Base-by-base conservation (phyloP, 2,113 vertebrate species). In the Heliornis fulica region DNA sequence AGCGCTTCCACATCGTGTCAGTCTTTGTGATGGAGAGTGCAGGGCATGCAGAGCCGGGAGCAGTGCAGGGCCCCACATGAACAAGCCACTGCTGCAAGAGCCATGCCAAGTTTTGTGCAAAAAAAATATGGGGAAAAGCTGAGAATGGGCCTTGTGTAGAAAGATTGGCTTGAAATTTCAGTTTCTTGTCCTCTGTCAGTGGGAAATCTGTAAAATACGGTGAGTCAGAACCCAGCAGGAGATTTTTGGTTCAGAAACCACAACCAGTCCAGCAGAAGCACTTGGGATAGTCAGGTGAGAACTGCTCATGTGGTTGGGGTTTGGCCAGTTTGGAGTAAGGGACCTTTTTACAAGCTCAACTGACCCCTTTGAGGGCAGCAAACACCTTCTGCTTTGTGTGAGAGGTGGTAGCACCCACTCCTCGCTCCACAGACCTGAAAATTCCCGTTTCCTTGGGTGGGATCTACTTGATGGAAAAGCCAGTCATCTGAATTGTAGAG, bases 401-500 rank as follows among this genome's bases (percentile, higher is more conserved):
- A 84, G 51, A 50, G n/a, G 12, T 51, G 23, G 34, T 17, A 54
- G 86, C 43, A 59, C 51, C 65, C 26, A 10, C 11, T 28, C 74
- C 76, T 96, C 41, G 23, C 51, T 82, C 92, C 80, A 71, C 60
- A 63, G 51, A 84, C 36, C 41, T 83, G 81, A 70, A 69, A 92
- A 92, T 51, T 54, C 84, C 13, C 1, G 0, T 45, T 88, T 81
- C 48, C 45, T 83, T 87, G 54, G 7, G 34, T 64, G 86, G 60
- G 60, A 15, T 31, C 63, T 66, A 31, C 18, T 68, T 82, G 66
- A 93, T 94, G 92, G 60, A 48, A 76, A 53, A 89, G 77, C 61
- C 50, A 57, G 5, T 85, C 82, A 80, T 72, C 89, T 92, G 96
- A 96, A 87, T 26, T 78, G 84, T 66, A 87, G 93, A 95, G 87